Conservation (phyloP, 2,797 vertebrate species). For the Novumbra hubbsi region DNA sequence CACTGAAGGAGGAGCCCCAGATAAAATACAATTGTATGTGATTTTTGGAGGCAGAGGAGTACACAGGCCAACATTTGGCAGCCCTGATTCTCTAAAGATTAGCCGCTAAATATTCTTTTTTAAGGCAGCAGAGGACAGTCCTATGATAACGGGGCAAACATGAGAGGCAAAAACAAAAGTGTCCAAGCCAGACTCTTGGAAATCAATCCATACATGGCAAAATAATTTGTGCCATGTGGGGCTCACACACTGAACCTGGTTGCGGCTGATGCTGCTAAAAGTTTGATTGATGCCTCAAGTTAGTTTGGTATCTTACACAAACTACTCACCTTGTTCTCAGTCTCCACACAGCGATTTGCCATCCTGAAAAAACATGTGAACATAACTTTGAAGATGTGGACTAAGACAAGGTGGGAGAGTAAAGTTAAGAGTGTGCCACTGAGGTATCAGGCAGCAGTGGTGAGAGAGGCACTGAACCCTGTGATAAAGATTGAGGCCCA, state of each 20-base stretch:
- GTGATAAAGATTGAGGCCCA: too few species aligned
- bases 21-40: slow-evolving; percentile 27
- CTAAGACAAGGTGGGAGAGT: slow-evolving; percentile 7
- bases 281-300: too few species aligned
- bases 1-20: slow-evolving; percentile 20
- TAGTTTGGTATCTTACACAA: too few species aligned
- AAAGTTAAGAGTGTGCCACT: too few species aligned
- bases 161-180: slow-evolving; percentile 17
- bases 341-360: slow-evolving; percentile 32
- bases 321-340: slow-evolving; percentile 33
- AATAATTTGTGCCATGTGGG: too few species aligned
- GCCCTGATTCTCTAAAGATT: slow-evolving; percentile 14
- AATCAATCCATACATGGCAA: too few species aligned
- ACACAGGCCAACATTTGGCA: slow-evolving; percentile 8
- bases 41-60: slow-evolving; percentile 7
- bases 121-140: slow-evolving; percentile 15
- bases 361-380: slow-evolving; percentile 30
- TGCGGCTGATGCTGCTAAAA: too few species aligned
- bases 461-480: too few species aligned
- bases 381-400: slow-evolving; percentile 36
- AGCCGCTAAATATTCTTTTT: slow-evolving; percentile 1
- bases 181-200: not conserved
- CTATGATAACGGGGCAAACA: slow-evolving; percentile 16
- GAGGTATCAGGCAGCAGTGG: too few species aligned
- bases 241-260: slow-evolving; percentile 12